Evolutionary conservation across 2,888 invertebrate genomes (phyloP).

Genomic region (Aphodius granarius): DNA sequence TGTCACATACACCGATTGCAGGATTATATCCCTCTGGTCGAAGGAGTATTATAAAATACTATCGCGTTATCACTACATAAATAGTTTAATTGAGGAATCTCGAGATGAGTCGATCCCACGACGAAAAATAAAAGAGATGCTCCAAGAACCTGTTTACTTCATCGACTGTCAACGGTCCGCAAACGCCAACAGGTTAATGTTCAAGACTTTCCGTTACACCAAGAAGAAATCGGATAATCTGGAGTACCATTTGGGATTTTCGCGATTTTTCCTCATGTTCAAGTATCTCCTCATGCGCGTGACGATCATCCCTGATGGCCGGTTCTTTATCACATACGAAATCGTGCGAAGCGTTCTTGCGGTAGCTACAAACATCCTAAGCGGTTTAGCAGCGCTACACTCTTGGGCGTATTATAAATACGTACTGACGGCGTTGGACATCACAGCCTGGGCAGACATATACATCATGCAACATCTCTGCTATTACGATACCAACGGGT

Average conservation of each 20-base stretch:
- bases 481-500: slow-evolving; percentile 34
- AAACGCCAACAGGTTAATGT: not conserved
- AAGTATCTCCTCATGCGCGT: slow-evolving; percentile 26
- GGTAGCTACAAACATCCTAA: slow-evolving; percentile 28
- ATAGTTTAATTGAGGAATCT: not conserved
- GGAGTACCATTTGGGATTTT: slow-evolving; percentile 17
- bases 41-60: slow-evolving; percentile 2
- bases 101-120: not conserved
- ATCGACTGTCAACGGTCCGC: not conserved
- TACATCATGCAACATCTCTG: slow-evolving; percentile 37
- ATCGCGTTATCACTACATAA: slow-evolving; percentile 1
- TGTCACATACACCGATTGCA: slow-evolving; percentile 33
- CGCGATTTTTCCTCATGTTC: not conserved
- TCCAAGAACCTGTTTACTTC: not conserved
- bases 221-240: slow-evolving; percentile 19
- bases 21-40: slow-evolving; percentile 26
- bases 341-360: slow-evolving; percentile 29
- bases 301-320: slow-evolving; percentile 31
- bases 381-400: slow-evolving; percentile 14
- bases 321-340: slow-evolving; percentile 35
- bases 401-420: slow-evolving; percentile 4
- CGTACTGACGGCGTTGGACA: slow-evolving; percentile 29
- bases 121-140: not conserved
- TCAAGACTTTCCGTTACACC: slow-evolving; percentile 15
- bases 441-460: slow-evolving; percentile 34